These are phyloP conservation scores for Rhinatrema bivittatum DNA, from an alignment of 2,797 vertebrate species.

Conservation along the genomic window DNA sequence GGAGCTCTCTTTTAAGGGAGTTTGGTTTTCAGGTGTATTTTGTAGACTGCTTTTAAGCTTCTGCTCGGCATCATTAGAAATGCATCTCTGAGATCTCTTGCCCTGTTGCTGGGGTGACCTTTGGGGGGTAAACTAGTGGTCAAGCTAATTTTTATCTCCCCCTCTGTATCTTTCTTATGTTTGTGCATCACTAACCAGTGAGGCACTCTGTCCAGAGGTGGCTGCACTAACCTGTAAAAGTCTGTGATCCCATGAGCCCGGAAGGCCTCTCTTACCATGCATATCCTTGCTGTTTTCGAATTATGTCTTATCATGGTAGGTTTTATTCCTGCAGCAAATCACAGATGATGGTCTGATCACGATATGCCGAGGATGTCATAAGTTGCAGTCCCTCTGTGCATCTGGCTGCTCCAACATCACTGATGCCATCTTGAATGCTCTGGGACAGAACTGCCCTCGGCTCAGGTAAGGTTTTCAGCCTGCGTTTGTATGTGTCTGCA, in stretches of 20 bases:
- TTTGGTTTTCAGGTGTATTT: no score
- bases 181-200: no score
- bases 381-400: slow-evolving; percentile 89
- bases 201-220: no score
- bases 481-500: background rate
- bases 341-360: slow-evolving; percentile 97
- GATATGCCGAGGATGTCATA: slow-evolving; percentile 93
- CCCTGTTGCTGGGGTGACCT: no score
- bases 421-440: slow-evolving; percentile 88
- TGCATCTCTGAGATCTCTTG: no score
- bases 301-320: slow-evolving; percentile 7
- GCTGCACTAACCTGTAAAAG: no score
- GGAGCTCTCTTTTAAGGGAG: no score
- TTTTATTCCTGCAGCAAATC: slow-evolving; percentile 77
- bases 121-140: no score
- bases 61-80: no score
- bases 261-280: background rate
- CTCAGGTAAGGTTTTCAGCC: slow-evolving; percentile 68
- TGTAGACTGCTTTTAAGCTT: no score
- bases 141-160: no score
- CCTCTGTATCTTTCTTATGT: no score
- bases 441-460: slow-evolving; percentile 92
- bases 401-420: slow-evolving; percentile 97
- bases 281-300: background rate
- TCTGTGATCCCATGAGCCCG: background rate